These are phyloP conservation scores for Siniperca knerii DNA, from an alignment of 2,113 vertebrate genomes.

Conservation along the genomic window DNA sequence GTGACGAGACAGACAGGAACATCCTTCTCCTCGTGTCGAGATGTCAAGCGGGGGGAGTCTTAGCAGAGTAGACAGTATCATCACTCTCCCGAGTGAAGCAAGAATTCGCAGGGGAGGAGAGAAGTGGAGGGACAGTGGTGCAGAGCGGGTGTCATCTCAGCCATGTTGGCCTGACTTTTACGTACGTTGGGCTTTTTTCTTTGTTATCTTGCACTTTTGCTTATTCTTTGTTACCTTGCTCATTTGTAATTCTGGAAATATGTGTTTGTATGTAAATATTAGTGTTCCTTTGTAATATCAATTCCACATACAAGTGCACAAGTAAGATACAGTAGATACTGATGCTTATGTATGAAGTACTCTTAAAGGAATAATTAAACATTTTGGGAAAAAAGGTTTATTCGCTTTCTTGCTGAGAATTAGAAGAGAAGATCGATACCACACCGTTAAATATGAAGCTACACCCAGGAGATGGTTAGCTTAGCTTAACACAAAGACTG, in stretches of 20 bases:
- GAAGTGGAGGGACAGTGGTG: constrained; percentile 67
- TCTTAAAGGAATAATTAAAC: not conserved
- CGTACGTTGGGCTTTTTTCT: constrained; percentile 30
- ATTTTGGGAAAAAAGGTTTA: not conserved
- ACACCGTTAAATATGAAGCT: not conserved
- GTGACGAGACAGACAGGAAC: constrained; percentile 85
- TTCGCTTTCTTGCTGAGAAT: not conserved
- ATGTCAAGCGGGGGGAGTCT: constrained; percentile 79
- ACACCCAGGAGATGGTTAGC: not conserved
- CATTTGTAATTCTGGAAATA: not conserved
- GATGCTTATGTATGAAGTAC: not conserved
- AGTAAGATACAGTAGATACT: not conserved
- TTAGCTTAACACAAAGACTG: not conserved
- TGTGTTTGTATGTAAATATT: not conserved
- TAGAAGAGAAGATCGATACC: not conserved
- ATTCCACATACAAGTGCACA: not conserved
- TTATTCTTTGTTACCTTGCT: not conserved
- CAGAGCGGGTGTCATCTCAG: constrained; percentile 44
- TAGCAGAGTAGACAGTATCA: constrained; percentile 80
- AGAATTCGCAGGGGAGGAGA: constrained; percentile 62
- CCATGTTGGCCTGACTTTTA: constrained; percentile 30
- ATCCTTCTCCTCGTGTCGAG: constrained; percentile 80
- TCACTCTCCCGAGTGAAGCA: constrained; percentile 71
- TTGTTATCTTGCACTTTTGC: not conserved
- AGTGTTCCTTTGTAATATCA: not conserved